phyloP scores from a whole-genome alignment of 2,113 vertebrate species.

The Geococcyx californianus region DNA sequence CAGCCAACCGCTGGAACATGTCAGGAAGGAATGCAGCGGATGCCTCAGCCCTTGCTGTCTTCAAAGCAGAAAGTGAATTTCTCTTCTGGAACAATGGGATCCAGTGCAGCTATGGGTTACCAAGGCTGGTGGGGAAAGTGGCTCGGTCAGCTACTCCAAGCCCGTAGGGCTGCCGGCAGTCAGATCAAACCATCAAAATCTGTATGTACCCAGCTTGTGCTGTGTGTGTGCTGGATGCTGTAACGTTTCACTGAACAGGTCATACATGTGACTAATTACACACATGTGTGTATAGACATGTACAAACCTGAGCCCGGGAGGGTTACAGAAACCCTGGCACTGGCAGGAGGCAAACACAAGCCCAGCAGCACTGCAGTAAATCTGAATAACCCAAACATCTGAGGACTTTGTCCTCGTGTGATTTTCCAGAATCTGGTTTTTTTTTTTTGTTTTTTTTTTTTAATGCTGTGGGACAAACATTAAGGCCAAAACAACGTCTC shows the following conservation, averaged over 20 bases:
- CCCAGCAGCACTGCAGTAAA: not conserved
- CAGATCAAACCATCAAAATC: not conserved
- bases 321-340: not conserved
- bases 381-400: not conserved
- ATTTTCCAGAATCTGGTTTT: not conserved
- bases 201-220: not conserved
- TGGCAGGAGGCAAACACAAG: not conserved
- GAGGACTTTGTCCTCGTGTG: not conserved
- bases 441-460: not conserved
- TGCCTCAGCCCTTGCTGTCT: not conserved
- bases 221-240: not conserved
- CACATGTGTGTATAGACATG: rapidly evolving
- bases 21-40: not conserved
- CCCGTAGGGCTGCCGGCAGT: rapidly evolving
- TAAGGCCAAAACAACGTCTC: not conserved
- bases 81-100: not conserved
- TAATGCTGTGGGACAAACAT: not conserved
- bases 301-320: not conserved
- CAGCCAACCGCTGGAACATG: not conserved
- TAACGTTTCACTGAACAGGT: not conserved
- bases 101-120: not conserved
- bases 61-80: constrained; percentile 15
- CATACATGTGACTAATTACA: not conserved
- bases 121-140: not conserved
- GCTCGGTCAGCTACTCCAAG: not conserved